Conservation (phyloP, 2,797 vertebrate genomes). For the Sebastes melanostomus region DNA sequence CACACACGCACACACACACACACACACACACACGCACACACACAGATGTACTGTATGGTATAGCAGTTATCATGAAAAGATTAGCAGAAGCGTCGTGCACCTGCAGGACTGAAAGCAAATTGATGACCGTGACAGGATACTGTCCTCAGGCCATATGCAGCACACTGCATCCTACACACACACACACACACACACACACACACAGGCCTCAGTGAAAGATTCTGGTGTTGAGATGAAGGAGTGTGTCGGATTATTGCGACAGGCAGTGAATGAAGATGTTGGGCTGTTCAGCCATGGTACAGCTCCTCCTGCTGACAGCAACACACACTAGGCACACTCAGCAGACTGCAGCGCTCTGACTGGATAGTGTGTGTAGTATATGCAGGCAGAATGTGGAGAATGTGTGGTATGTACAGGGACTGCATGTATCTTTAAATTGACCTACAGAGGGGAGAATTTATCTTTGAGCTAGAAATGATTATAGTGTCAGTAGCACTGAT, state of each 20-base stretch:
- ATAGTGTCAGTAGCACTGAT: background rate
- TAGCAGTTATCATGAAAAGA: slow-evolving; percentile 31
- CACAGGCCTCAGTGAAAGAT: slow-evolving; percentile 19
- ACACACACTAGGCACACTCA: slow-evolving; percentile 10
- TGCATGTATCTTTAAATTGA: background rate
- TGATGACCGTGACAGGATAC: slow-evolving; percentile 53
- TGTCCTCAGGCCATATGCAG: slow-evolving; percentile 35
- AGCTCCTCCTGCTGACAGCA: slow-evolving; percentile 34
- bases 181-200: slow-evolving; percentile 19
- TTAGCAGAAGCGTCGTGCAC: slow-evolving; percentile 33
- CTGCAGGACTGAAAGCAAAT: slow-evolving; percentile 48
- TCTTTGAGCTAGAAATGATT: background rate
- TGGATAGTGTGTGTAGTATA: background rate
- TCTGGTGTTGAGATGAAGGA: slow-evolving; percentile 31
- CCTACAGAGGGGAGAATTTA: background rate
- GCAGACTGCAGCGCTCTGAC: background rate
- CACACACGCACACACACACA: background rate
- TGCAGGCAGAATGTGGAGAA: slow-evolving; percentile 1
- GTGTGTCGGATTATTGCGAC: slow-evolving; percentile 56
- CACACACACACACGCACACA: too few relatives aligned
- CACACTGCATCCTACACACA: slow-evolving; percentile 6
- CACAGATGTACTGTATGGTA: slow-evolving; percentile 22
- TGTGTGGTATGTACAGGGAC: background rate
- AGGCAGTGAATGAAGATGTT: slow-evolving; percentile 68
- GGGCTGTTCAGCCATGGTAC: slow-evolving; percentile 45